phyloP scores from a whole-genome alignment of 2,113 vertebrate species.

The Pipra filicauda region DNA sequence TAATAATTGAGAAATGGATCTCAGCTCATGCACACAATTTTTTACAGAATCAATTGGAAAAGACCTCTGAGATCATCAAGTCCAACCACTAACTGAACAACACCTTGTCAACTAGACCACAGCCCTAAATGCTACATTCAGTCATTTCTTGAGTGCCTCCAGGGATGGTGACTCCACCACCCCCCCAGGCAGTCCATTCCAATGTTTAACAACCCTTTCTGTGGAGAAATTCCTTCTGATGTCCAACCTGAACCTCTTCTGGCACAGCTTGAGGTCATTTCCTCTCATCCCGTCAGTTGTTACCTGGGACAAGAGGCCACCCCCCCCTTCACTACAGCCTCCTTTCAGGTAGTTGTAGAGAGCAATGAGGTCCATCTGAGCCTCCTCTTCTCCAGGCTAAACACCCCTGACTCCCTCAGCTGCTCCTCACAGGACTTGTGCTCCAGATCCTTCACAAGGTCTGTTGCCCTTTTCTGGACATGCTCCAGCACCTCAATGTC shows the following conservation, averaged over 20 bases:
- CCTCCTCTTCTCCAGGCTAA: neutral
- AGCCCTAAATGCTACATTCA: neutral
- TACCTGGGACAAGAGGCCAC: neutral
- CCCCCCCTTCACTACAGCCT: too few relatives aligned
- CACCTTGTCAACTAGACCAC: neutral
- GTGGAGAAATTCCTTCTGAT: neutral
- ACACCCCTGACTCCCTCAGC: neutral
- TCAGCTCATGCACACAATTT: conserved; percentile 8
- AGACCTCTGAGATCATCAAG: neutral
- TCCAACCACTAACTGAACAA: neutral
- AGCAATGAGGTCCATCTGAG: neutral
- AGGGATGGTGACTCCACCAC: neutral
- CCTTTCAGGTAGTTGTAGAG: neutral
- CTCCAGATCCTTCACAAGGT: neutral
- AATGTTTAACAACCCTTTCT: neutral
- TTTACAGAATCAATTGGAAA: neutral
- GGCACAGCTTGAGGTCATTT: neutral
- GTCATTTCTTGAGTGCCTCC: neutral
- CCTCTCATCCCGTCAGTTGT: neutral
- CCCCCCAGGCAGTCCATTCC: neutral
- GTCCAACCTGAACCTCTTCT: neutral
- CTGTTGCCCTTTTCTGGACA: neutral
- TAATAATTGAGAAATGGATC: neutral
- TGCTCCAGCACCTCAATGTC: neutral
- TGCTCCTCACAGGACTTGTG: neutral